Percentiles rank a stretch among this genome's conserved stretches.
Evolutionary conservation across 2,888 invertebrate species (phyloP).

Genomic region (Resseliella maxima): DNA sequence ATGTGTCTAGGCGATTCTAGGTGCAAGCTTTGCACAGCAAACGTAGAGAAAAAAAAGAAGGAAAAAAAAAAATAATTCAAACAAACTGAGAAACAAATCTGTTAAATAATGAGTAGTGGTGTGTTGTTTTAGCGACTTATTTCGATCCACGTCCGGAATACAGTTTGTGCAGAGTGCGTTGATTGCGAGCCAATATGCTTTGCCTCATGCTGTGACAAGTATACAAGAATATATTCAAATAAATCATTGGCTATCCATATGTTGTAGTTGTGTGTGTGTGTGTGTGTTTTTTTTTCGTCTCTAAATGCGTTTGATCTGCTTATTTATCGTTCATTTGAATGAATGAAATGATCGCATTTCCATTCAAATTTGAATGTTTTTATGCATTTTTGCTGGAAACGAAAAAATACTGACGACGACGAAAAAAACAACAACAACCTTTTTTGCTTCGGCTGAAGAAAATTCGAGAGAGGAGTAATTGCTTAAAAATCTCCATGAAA

Average conservation of each 20-base stretch:
- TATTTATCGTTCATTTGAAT: background rate
- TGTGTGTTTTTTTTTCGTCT: background rate
- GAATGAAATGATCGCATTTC: slow-evolving; percentile 31
- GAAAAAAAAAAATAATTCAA: too few relatives aligned
- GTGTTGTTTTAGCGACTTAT: slow-evolving; percentile 22
- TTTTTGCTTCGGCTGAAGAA: too few relatives aligned
- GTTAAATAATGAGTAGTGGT: slow-evolving; percentile 4
- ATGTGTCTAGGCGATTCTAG: too few relatives aligned
- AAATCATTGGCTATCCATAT: slow-evolving; percentile 48
- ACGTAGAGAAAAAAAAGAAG: too few relatives aligned
- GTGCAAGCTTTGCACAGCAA: too few relatives aligned
- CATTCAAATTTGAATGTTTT: background rate
- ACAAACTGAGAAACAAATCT: background rate
- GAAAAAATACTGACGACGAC: background rate
- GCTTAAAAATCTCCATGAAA: background rate
- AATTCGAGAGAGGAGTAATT: background rate
- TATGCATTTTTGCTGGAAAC: background rate
- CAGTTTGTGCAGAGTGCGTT: background rate
- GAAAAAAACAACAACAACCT: background rate
- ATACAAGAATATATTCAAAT: slow-evolving; percentile 53
- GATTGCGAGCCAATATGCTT: slow-evolving; percentile 9
- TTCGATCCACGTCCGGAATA: background rate
- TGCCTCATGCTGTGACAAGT: slow-evolving; percentile 47
- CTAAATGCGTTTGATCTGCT: background rate
- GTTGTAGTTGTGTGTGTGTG: too few relatives aligned